Percentiles rank a stretch among this genome's conserved stretches.
phyloP scores from a whole-genome alignment of 2,888 invertebrate genomes.

The Parascotia fuliginaria region DNA sequence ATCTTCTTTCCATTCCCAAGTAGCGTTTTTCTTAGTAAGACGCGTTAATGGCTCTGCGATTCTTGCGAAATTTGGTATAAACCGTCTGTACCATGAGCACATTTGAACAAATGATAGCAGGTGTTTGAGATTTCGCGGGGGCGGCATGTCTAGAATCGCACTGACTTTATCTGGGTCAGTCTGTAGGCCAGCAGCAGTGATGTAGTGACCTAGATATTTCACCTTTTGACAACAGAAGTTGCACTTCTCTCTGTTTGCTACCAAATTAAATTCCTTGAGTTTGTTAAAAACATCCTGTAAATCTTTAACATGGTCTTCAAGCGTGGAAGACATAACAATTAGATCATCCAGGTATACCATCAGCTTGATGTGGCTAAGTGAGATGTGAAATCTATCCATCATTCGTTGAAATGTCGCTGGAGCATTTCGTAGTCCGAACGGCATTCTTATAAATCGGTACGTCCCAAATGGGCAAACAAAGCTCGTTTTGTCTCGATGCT shows the following conservation, averaged over 20 bases:
- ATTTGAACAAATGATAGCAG: neutral
- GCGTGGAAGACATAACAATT: neutral
- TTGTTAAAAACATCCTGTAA: neutral
- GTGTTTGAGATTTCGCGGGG: neutral
- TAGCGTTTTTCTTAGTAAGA: neutral
- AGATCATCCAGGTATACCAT: neutral
- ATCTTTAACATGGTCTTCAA: neutral
- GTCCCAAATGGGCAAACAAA: slow-evolving; percentile 38
- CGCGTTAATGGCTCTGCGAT: neutral
- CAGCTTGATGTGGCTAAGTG: neutral
- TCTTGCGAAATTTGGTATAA: neutral
- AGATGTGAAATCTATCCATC: neutral
- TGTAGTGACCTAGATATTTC: neutral
- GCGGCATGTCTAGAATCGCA: neutral
- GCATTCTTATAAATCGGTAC: neutral
- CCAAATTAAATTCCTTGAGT: neutral
- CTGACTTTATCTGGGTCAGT: neutral
- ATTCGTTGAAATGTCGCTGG: neutral
- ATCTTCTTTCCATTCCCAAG: neutral
- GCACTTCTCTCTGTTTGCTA: neutral
- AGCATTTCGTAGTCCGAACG: neutral
- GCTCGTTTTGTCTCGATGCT: slow-evolving; percentile 9
- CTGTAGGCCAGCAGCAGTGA: neutral
- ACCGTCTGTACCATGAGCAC: neutral
- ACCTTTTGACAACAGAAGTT: neutral